Evolutionary conservation across 2,113 vertebrate genomes (phyloP), one percentile per base, ranked within the genome.

Genomic region (Coregonus clupeaformis): DNA sequence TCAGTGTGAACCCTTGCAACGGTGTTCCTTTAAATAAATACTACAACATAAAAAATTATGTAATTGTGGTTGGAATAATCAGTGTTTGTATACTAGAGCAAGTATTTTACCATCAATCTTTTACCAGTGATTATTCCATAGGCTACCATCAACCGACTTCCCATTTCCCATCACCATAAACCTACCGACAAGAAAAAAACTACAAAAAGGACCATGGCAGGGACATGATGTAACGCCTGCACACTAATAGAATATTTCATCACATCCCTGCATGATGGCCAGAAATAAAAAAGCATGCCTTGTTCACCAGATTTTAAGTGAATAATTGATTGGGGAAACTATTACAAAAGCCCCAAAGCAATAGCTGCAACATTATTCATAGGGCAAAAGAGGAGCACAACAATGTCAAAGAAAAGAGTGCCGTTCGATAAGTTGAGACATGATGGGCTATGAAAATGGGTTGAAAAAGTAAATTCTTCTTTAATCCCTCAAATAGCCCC

Each of bases 331-430:
- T 30, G 12, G 27, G 25, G 25, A 65, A 65, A 65, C 24, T 30
- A 65, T 64, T 64, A 64, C 62, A 64, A 64, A 64, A 25, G 62
- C 63, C 63, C 63, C 27, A 16, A 65, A 63, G 24, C 60, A 22
- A 63, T 25, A 63, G 60, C 27, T 27, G 27, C 6, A 63, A 12
- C 60, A 63, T 63, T 63, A n/a, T 63, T 63, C 24, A 24, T 24
- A n/a, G n/a, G 22, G 6, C 0, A 27, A 22, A 63, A 63, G 22
- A 63, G n/a, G 6, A 63, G 60, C 20, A 62, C 3, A 62, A 62
- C 9, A n/a, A 60, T n/a, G n/a, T 60, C 22, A 22, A 63, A 63
- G 12, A 7, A 24, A n/a, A 32, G 42, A 45, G 45, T 47, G 5
- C n/a, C 20, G 22, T 59, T 12, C 62, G 14, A 20, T 27, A 62